These are phyloP conservation scores for Vipera latastei DNA, from an alignment of 2,797 vertebrate species.

Conservation along the genomic window DNA sequence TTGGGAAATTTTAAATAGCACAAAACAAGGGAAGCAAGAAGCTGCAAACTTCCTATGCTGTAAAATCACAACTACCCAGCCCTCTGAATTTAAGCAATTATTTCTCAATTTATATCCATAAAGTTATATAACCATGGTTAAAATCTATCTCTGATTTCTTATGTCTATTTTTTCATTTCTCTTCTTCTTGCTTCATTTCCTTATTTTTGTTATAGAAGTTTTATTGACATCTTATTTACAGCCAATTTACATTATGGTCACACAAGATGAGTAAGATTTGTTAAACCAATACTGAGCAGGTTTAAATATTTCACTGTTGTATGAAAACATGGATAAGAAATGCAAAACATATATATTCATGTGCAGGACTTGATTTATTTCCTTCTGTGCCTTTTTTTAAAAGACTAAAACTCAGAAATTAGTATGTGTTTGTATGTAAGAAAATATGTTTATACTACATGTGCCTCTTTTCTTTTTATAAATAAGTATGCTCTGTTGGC, in stretches of 20 bases:
- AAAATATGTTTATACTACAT: background rate
- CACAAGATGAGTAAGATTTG: slow-evolving; percentile 60
- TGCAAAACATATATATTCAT: background rate
- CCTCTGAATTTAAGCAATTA: background rate
- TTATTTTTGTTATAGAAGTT: slow-evolving; percentile 43
- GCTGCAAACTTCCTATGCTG: background rate
- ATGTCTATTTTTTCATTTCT: background rate
- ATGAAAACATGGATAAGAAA: slow-evolving; percentile 23
- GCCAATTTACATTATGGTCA: slow-evolving; percentile 50
- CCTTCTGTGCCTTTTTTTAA: slow-evolving; percentile 14
- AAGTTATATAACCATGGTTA: background rate
- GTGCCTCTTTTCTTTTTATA: slow-evolving; percentile 9
- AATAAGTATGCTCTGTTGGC: slow-evolving; percentile 37
- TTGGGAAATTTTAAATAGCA: background rate
- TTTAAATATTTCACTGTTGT: slow-evolving; percentile 43
- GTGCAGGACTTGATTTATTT: background rate
- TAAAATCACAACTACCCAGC: background rate
- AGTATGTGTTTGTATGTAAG: background rate
- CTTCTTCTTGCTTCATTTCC: slow-evolving; percentile 24
- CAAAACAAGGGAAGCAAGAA: background rate
- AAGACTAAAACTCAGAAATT: slow-evolving; percentile 1
- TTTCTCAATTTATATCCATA: background rate
- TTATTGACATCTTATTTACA: slow-evolving; percentile 49
- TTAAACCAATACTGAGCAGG: slow-evolving; percentile 50
- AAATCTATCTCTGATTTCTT: background rate